These are phyloP conservation scores for Indicator maculatus DNA, from an alignment of 2,113 vertebrate species.

Conservation along the genomic window DNA sequence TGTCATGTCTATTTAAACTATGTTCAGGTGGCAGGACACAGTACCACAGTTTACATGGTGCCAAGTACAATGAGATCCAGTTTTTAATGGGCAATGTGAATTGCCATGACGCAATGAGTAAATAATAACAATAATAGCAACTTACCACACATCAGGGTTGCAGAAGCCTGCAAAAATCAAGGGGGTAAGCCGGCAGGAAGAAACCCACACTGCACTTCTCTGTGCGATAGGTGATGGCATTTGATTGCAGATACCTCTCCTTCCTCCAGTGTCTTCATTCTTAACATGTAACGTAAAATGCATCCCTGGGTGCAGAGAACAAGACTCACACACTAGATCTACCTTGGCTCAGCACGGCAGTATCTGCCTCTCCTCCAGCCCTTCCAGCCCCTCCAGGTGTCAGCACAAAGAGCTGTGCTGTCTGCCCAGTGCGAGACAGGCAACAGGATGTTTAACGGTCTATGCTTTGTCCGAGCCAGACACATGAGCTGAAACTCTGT, in stretches of 20 bases:
- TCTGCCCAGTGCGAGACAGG: neutral
- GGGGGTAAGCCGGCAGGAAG: neutral
- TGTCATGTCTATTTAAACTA: neutral
- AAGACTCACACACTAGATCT: neutral
- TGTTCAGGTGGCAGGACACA: neutral
- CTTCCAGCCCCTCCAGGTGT: neutral
- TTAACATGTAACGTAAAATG: neutral
- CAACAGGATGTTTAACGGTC: slow-evolving; percentile 11
- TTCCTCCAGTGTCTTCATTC: neutral
- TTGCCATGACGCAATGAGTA: neutral
- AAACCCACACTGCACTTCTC: neutral
- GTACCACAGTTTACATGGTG: neutral
- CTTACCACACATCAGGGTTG: neutral
- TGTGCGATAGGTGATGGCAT: neutral
- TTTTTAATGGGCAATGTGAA: neutral
- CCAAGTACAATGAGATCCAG: neutral
- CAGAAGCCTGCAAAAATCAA: neutral
- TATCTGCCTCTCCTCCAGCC: neutral
- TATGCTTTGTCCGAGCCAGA: neutral
- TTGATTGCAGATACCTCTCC: neutral
- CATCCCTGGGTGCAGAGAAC: neutral
- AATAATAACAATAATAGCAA: neutral
- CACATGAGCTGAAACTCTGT: slow-evolving; percentile 10
- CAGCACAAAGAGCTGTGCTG: neutral
- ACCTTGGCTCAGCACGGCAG: accelerated